A percentile compares a stretch with the other conserved stretches of the same genome.
Conservation (phyloP, 2,888 invertebrate species). For the Callyntrura sp. region DNA sequence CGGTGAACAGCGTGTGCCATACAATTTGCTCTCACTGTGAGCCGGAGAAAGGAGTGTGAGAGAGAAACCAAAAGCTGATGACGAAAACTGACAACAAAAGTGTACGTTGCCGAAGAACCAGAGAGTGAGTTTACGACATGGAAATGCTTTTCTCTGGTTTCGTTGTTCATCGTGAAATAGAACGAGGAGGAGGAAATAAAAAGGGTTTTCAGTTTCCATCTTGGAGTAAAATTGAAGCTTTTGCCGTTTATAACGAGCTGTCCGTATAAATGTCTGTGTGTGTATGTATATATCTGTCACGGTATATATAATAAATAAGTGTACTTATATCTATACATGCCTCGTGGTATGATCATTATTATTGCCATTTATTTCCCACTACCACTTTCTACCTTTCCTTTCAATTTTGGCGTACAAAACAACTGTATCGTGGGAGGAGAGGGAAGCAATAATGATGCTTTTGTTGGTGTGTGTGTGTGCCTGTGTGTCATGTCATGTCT, state of each 20-base stretch:
- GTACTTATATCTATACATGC: background rate
- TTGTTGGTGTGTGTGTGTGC: slow-evolving; percentile 45
- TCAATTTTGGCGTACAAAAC: slow-evolving; percentile 41
- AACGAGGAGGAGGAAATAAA: slow-evolving; percentile 45
- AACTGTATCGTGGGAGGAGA: slow-evolving; percentile 28
- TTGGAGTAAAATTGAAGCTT: slow-evolving; percentile 44
- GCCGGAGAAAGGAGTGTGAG: background rate
- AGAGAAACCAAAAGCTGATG: slow-evolving; percentile 42
- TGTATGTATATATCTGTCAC: background rate
- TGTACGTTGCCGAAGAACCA: slow-evolving; percentile 16
- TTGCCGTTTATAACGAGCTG: slow-evolving; percentile 52
- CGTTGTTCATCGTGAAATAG: slow-evolving; percentile 43
- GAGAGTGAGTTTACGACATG: slow-evolving; percentile 56
- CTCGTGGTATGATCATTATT: slow-evolving; percentile 17
- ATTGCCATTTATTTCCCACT: background rate
- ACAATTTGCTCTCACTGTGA: slow-evolving; percentile 18
- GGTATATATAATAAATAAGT: background rate
- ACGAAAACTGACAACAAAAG: slow-evolving; percentile 53
- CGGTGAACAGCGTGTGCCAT: slow-evolving; percentile 15
- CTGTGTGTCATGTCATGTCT: slow-evolving; percentile 18
- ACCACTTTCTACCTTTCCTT: slow-evolving; percentile 25
- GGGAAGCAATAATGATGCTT: slow-evolving; percentile 52
- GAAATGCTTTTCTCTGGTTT: slow-evolving; percentile 68
- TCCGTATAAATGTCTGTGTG: slow-evolving; percentile 9
- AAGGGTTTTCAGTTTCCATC: slow-evolving; percentile 45